Base-by-base conservation (phyloP, 1,140 invertebrate genomes). In the Drosophila pandora region DNA sequence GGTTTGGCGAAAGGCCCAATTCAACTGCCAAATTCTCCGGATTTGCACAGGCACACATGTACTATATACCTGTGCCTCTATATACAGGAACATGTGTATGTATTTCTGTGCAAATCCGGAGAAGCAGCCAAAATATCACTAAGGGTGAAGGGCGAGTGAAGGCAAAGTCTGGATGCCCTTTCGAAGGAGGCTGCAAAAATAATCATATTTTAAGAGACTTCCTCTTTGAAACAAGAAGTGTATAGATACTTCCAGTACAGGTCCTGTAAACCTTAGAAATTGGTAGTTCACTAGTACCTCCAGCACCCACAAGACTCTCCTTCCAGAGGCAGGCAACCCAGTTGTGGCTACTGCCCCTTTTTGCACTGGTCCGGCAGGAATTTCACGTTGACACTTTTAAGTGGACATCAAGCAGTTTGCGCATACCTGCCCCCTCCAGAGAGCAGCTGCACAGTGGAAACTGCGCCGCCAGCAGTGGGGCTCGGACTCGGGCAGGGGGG, bases 341-440 rank as follows among this genome's bases (percentile, higher is more conserved):
- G 30, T 65, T 65, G 8, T 13, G 13, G 41, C 17, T 59, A 6
- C 30, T 39, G 43, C 39, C 6, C 43, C 48, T 76, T 76, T 72
- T 70, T 32, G 50, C 49, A 28, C 62, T 78, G 78, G 60, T 63
- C 80, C 76, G 74, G 63, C 79, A 88, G 83, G 83, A 88, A 88
- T 88, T 88, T 88, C 50, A 88, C 83, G 83, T 88, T 88, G 83
- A 88, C 83, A 88, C 84, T 88, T 88, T 88, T 88, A 88, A 88
- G 83, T 87, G 83, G 83, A 87, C 83, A 87, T 87, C 83, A 87
- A 87, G 83, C 83, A 83, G 83, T 87, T 87, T 88, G 83, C 83
- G 83, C 79, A 87, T 87, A 87, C 88, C 79, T 85, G 45, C 67
- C 60, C 55, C 48, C 28, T n/a, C 48, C 45, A 41, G 28, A 67